Base-by-base conservation (phyloP, 1,140 invertebrate genomes). In the Gryon sp. region DNA sequence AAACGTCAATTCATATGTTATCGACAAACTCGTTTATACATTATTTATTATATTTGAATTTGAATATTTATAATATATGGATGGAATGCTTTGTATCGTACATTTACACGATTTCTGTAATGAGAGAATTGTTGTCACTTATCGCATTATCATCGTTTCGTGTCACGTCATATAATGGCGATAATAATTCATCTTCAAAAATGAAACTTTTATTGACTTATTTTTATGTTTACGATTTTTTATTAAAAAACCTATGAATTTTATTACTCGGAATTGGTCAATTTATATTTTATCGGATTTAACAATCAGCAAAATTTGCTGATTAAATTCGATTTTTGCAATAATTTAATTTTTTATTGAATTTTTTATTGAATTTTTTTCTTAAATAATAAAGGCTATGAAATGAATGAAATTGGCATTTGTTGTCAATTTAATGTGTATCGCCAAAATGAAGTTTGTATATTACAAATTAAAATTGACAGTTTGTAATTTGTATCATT, bases 1-100 rank as follows among this genome's bases (percentile, higher is more conserved):
- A 68, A 76, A 63, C 65, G 57, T 69, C 73, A 53, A 69, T 63
- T 73, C 68, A 63, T 68, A 57, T 24, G 63, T 62, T 66, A 50
- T 73, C 76, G 24, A 40, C 57, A 30, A 20, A 52, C 62, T 69
- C 69, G 55, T 62, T 73, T 34, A 69, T 73, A 34, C 55, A 78
- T 73, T 73, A 73, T 73, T 76, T 69, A 68, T 76, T 63, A 76
- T 28, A 16, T 5, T 32, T 14, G 2, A 63, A 69, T 69, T 76
- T 69, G 41, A 69, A 76, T 76, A 69, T 63, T 69, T 76, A 69
- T 62, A 60, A 65, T 59, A 26, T 28, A 55, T 24, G 50, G 19
- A 38, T 20, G 38, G 40, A 62, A 43, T 62, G 43, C n/a, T 2
- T 50, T 36, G 34, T 46, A 66, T 45, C 55, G 46, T 38, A 22